phyloP scores from a whole-genome alignment of 2,113 vertebrate genomes.

The Pachycephala philippinensis region DNA sequence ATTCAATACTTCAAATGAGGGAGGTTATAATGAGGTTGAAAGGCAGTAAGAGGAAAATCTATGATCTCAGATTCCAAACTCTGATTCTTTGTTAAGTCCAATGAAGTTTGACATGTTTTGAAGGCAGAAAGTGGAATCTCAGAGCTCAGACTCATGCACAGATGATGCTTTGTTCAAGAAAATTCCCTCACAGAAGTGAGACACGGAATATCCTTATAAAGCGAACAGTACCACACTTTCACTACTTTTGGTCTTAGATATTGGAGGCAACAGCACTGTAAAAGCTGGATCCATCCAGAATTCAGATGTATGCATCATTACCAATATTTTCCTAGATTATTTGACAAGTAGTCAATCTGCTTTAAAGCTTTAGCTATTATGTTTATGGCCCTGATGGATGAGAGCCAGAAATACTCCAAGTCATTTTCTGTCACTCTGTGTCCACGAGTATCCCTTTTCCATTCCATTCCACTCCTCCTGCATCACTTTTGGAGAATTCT shows the following conservation, averaged over 20 bases:
- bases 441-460: neutral
- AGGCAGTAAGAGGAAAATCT: neutral
- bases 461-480: neutral
- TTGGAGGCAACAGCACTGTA: neutral
- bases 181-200: neutral
- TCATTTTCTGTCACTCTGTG: neutral
- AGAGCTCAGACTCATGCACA: neutral
- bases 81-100: neutral
- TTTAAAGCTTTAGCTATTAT: neutral
- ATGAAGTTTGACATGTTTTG: neutral
- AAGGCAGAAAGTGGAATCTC: neutral
- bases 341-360: neutral
- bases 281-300: neutral
- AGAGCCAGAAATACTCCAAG: neutral
- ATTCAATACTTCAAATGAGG: neutral
- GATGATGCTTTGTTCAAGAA: neutral
- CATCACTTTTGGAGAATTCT: neutral
- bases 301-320: neutral
- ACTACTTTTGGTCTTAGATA: neutral
- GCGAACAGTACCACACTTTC: neutral
- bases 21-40: neutral
- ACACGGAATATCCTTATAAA: neutral
- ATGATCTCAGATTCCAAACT: neutral
- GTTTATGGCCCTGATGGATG: neutral
- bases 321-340: neutral